phyloP scores from a whole-genome alignment of 2,888 invertebrate species.

The Thymelicus acteon region DNA sequence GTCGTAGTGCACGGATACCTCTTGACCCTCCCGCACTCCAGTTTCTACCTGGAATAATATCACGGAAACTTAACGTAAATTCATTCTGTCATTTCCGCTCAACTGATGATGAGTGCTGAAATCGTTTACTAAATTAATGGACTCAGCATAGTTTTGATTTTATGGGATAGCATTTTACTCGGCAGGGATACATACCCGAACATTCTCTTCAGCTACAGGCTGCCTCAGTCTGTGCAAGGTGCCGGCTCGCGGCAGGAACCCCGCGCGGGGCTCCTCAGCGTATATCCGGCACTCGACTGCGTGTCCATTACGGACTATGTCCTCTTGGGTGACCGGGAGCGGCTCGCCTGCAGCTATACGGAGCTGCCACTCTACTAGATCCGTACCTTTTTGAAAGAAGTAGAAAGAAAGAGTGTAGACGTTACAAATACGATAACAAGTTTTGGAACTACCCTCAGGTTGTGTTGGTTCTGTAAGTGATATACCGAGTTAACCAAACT shows the following conservation, averaged over 20 bases:
- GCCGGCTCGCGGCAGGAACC: constrained; percentile 98
- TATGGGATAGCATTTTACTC: no score
- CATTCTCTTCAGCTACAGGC: constrained; percentile 86
- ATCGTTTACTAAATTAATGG: no score
- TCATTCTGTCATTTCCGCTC: no score
- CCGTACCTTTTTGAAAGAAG: constrained; percentile 85
- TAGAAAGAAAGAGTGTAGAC: background rate
- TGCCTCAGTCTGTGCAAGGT: constrained; percentile 89
- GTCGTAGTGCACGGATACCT: constrained; percentile 99
- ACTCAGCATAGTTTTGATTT: no score
- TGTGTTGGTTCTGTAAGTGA: no score
- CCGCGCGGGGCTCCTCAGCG: constrained; percentile 93
- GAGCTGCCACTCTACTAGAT: constrained; percentile 99
- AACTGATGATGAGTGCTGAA: no score
- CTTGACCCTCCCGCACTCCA: constrained; percentile 94
- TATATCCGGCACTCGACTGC: constrained; percentile 98
- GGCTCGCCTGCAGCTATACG: constrained; percentile 95
- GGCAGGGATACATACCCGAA: constrained; percentile 80
- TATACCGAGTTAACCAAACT: no score
- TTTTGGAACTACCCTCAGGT: no score
- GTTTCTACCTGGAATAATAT: constrained; percentile 89
- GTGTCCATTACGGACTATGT: constrained; percentile 92
- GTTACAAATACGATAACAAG: no score
- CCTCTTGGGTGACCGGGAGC: constrained; percentile 91
- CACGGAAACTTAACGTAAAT: background rate